phyloP scores from a whole-genome alignment of 2,888 invertebrate genomes.

The Koerneria pararmatus region DNA sequence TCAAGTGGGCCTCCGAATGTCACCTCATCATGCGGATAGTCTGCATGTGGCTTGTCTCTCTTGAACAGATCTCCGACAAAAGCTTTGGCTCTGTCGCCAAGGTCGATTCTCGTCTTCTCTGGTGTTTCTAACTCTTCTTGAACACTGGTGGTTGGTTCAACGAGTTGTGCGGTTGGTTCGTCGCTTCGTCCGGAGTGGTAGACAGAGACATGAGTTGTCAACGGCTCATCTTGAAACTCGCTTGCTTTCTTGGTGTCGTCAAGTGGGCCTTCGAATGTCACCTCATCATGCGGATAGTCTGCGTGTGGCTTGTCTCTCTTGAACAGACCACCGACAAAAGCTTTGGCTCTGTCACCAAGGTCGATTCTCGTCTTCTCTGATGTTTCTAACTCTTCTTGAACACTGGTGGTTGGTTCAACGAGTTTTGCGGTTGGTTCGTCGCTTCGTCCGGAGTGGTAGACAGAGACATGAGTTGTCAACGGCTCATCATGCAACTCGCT shows the following conservation, averaged over 20 bases:
- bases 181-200: conserved; percentile 9
- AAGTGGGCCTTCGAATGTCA: neutral
- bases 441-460: conserved; percentile 5
- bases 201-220: neutral
- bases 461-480: neutral
- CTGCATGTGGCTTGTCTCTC: neutral
- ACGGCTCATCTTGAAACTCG: conserved; percentile 2
- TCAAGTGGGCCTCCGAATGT: conserved; percentile 13
- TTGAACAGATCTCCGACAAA: neutral
- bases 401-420: neutral
- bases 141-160: neutral
- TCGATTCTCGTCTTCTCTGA: conserved; percentile 13
- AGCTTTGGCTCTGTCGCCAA: conserved; percentile 8
- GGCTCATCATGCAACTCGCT: conserved; percentile 2
- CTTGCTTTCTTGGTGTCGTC: neutral
- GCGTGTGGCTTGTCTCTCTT: conserved; percentile 6
- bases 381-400: neutral
- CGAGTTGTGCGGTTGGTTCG: neutral
- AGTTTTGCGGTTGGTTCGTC: neutral
- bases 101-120: conserved; percentile 14
- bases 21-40: neutral
- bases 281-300: conserved; percentile 3
- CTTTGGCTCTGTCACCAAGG: conserved; percentile 6
- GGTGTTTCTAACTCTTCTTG: neutral
- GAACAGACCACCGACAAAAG: conserved; percentile 12